These are phyloP conservation scores for Stomatorhinus walkeri DNA, from an alignment of 2,797 vertebrate species.

Conservation along the genomic window DNA sequence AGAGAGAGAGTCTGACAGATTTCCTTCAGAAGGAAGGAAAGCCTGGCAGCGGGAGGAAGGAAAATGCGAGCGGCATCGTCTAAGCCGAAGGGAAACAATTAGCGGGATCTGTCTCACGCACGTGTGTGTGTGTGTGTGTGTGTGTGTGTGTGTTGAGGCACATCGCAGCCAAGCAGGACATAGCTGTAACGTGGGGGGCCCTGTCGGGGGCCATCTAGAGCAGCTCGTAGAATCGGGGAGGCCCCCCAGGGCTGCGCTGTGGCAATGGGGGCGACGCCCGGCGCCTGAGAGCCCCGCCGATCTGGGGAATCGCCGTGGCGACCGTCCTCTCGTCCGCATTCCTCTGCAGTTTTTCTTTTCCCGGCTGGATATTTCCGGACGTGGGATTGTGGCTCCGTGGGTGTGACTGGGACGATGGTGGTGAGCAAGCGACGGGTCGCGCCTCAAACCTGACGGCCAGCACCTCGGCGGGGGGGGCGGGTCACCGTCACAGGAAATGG, in stretches of 20 bases:
- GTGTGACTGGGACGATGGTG: constrained; percentile 22
- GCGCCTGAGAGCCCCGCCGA: neutral
- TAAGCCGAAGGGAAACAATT: constrained; percentile 1
- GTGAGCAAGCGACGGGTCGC: constrained; percentile 9
- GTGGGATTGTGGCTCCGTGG: neutral
- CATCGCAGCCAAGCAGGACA: constrained; percentile 27
- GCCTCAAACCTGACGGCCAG: constrained; percentile 23
- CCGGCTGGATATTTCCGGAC: neutral
- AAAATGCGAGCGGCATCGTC: neutral
- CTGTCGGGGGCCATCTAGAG: constrained; percentile 23
- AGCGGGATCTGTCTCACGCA: neutral
- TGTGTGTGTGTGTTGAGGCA: neutral
- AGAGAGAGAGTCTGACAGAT: constrained; percentile 39
- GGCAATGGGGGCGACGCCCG: neutral
- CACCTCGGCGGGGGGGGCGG: constrained; percentile 28
- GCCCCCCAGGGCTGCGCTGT: neutral
- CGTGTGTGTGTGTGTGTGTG: neutral
- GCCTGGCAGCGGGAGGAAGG: neutral
- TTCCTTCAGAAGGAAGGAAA: constrained; percentile 24
- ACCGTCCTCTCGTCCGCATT: neutral
- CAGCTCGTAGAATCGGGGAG: neutral
- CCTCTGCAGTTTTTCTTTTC: neutral
- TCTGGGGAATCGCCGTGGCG: neutral
- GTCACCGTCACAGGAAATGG: constrained; percentile 59
- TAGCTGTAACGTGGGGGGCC: constrained; percentile 33